Conservation (phyloP, 37 sponge, comb jelly and placozoan genomes). For the Aphrocallistes beatrix region DNA sequence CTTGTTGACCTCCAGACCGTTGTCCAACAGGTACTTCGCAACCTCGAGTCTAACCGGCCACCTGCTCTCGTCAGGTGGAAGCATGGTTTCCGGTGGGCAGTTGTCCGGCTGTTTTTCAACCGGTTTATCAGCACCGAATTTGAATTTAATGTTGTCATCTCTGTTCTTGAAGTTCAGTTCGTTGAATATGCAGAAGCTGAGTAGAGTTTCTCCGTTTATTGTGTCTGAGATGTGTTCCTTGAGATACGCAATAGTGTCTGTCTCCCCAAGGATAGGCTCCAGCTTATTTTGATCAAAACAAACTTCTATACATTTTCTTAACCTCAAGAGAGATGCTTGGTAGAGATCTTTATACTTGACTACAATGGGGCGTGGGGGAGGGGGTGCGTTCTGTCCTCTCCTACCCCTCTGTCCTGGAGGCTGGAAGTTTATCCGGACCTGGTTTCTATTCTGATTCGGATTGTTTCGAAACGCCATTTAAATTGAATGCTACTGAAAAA, state of each 20-base stretch:
- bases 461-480: neutral
- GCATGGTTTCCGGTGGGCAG: neutral
- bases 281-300: neutral
- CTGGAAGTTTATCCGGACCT: neutral
- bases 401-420: neutral
- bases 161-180: neutral
- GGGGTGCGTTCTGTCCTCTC: neutral
- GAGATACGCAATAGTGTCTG: neutral
- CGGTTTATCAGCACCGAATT: neutral
- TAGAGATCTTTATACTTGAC: neutral
- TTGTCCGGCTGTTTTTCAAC: neutral
- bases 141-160: neutral
- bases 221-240: neutral
- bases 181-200: neutral
- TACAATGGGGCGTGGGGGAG: neutral
- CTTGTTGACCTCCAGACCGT: neutral
- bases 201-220: conserved; percentile 14
- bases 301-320: neutral
- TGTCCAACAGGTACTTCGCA: neutral
- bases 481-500: too few relatives aligned
- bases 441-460: neutral
- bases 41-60: neutral
- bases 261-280: neutral
- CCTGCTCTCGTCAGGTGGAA: neutral
- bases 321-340: neutral